Conservation (phyloP, 1,140 invertebrate species). For the Philotrypesis tridentata region DNA sequence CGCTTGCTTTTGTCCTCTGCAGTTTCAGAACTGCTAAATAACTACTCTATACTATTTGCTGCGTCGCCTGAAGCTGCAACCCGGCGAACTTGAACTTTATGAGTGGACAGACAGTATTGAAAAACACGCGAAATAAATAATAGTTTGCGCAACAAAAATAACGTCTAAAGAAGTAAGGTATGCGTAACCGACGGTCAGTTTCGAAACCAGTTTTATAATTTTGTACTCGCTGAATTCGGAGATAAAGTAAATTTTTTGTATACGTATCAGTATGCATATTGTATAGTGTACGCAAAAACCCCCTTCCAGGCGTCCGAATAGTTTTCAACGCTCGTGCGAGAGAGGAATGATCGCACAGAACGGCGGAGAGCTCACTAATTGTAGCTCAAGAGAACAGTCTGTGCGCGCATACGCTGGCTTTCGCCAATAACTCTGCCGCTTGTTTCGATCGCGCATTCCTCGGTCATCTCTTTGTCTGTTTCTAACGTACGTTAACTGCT, state of each 20-base stretch:
- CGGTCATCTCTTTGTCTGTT: not conserved
- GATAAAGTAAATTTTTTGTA: not conserved
- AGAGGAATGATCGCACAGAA: not conserved
- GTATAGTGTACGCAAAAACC: not conserved
- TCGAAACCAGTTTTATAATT: conserved; percentile 4
- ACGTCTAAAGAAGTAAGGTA: not conserved
- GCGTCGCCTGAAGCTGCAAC: not conserved
- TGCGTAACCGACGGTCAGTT: not conserved
- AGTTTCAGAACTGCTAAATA: not conserved
- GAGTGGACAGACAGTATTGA: not conserved
- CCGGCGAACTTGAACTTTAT: not conserved
- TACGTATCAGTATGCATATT: not conserved
- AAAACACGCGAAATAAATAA: not conserved
- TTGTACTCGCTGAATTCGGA: not conserved
- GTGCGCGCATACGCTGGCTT: conserved; percentile 7
- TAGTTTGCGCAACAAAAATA: not conserved
- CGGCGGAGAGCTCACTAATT: not conserved
- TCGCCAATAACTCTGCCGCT: conserved; percentile 5
- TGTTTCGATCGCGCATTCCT: not conserved
- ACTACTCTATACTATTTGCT: not conserved
- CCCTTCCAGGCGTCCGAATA: conserved; percentile 1
- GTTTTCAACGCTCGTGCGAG: not conserved
- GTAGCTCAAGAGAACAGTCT: conserved; percentile 13
- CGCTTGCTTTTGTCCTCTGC: no score
- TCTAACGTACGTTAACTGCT: not conserved